Evolutionary conservation across 2,888 invertebrate genomes (phyloP).

Genomic region (Lasioglossum lativentre): DNA sequence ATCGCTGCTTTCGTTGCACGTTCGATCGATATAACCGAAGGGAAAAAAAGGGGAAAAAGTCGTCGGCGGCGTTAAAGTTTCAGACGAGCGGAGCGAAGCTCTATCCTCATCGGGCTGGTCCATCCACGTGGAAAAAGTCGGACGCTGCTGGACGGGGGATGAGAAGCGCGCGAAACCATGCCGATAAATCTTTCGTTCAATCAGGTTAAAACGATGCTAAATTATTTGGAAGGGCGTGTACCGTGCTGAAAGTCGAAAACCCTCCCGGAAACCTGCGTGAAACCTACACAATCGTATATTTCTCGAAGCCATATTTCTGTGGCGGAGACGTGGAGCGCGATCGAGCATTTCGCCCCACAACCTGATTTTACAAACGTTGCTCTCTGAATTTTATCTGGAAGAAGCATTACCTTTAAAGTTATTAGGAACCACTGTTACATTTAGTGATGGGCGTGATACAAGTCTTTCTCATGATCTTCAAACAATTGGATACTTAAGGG

Average conservation of each 20-base stretch:
- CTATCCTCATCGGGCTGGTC: constrained; percentile 36
- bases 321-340: neutral
- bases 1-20: constrained; percentile 8
- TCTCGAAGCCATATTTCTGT: constrained; percentile 56
- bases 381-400: too few species aligned
- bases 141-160: neutral
- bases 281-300: constrained; percentile 48
- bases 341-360: too few species aligned
- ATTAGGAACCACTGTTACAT: too few species aligned
- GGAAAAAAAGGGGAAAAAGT: neutral
- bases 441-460: too few species aligned
- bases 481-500: too few species aligned
- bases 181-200: constrained; percentile 80
- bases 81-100: constrained; percentile 29
- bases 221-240: constrained; percentile 77
- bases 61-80: constrained; percentile 37
- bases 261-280: constrained; percentile 67
- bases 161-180: constrained; percentile 33
- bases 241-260: constrained; percentile 71
- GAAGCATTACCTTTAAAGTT: too few species aligned
- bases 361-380: too few species aligned
- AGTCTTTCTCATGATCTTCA: too few species aligned
- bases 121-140: constrained; percentile 52
- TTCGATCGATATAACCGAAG: neutral
- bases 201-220: constrained; percentile 83